Base-by-base conservation (phyloP, 2,888 invertebrate genomes). In the Torymus auratus region DNA sequence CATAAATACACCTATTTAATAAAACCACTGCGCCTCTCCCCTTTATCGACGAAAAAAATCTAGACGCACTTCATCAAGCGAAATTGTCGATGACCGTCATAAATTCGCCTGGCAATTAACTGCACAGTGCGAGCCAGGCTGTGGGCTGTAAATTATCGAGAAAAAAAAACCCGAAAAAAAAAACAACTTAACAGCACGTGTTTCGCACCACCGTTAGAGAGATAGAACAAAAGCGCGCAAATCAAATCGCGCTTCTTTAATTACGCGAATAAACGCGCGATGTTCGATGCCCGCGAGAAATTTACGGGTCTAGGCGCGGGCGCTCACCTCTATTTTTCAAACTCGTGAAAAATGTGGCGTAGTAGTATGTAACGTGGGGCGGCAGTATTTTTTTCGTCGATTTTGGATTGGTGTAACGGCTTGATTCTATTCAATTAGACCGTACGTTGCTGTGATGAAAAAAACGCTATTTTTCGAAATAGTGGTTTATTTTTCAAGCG, bases 91-190 rank as follows among this genome's bases (percentile, higher is more conserved):
- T 78, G 60, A 60, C 28, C 71, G 60, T 68, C 64, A 72, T 78
- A 78, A 78, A 78, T 78, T 61, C 78, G 60, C 56, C 55, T 20
- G 23, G 68, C 72, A 78, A 78, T 78, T 78, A 72, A 78, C 58
- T 60, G 78, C 67, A 53, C 15, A 53, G 28, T 68, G 61, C 72
- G 78, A 15, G 14, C 17, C 41, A 58, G 41, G 41, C 41, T 7
- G 41, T 7, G 7, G 41, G 67, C 55, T 61, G 78, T 78, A 78
- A 78, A 78, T 78, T 67, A 78, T 67, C 78, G 68, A 72, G 7
- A 41, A 28, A 28, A 28, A 28, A 28, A n/a, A n/a, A n/a, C n/a
- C n/a, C 7, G 7, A 7, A 41, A 41, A 41, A 41, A 78, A 78
- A 68, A 67, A 62, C 69, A 70, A 77, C 69, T 77, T 70, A 70